Percentiles rank a stretch among this genome's conserved stretches.
phyloP scores from a whole-genome alignment of 2,797 vertebrate species.

The Rousettus madagascariensis region DNA sequence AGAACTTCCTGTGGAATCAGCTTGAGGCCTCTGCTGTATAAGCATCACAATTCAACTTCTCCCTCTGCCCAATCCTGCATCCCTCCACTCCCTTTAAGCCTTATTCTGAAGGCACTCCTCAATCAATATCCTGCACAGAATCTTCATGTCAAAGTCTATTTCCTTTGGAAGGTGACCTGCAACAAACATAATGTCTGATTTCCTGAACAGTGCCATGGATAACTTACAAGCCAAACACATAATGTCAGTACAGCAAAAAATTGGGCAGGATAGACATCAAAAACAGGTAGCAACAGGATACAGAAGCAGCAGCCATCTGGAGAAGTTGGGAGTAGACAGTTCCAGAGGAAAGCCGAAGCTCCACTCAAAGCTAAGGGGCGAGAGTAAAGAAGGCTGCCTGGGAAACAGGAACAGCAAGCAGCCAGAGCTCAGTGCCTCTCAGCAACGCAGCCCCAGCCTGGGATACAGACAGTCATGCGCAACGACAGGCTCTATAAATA shows the following conservation, averaged over 20 bases:
- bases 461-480: slow-evolving; percentile 49
- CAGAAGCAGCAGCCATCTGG: neutral
- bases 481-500: slow-evolving; percentile 72
- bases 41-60: neutral
- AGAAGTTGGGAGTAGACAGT: neutral
- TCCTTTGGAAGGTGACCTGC: neutral
- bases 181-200: neutral
- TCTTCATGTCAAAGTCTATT: neutral
- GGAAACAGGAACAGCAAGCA: neutral
- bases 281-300: neutral
- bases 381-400: neutral
- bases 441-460: neutral
- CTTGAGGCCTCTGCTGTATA: neutral
- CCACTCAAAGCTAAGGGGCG: neutral
- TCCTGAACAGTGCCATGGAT: neutral
- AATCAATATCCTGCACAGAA: neutral
- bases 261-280: neutral
- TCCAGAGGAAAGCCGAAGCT: neutral
- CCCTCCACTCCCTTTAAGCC: neutral
- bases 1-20: neutral
- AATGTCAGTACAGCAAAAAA: neutral
- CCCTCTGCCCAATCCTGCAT: neutral
- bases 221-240: neutral
- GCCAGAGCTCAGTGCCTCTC: neutral
- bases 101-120: neutral